Base-by-base conservation (phyloP, 2,797 vertebrate species). In the Sylvia borin region DNA sequence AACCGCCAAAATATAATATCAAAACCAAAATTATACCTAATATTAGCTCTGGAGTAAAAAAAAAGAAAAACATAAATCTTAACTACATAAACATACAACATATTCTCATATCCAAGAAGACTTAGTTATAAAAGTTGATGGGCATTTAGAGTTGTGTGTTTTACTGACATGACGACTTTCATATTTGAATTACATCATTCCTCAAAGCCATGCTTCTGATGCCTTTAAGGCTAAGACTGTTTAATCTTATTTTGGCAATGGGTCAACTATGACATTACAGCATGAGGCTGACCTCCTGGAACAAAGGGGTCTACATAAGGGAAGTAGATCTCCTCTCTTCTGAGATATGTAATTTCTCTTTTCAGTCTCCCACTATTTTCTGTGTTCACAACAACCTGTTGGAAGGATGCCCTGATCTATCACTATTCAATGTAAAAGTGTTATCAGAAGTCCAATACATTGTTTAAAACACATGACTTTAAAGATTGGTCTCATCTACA, bases 401-500 rank as follows among this genome's bases (percentile, higher is more conserved):
- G 60, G 61, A 83, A 90, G 48, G n/a, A 81, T 50, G 45, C 13
- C 43, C 22, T 31, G 13, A 48, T 17, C 24, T 72, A 68, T 32
- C 27, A 88, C 34, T 72, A 29, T 29, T 81, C 29, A 45, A 64
- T 21, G 45, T 5, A 29, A 24, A 92, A 70, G 12, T 21, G 5
- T 65, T 77, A 78, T 6, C 18, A 68, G 27, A 77, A 61, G 57
- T 77, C 14, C 6, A 54, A 8, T 5, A 54, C 3, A 5, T 29
- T 29, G 8, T 70, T 85, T 70, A 66, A 89, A 91, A 82, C 15
- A 58, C 12, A 12, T 13, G 17, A 74, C 34, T 74, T 83, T 65
- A 57, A 15, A 71, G 9, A 71, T 1, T 40, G 25, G 36, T 77
- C 47, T 31, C 20, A 67, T 22, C 17, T 19, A 54, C 0, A 0